Evolutionary conservation across 2,113 vertebrate species (phyloP).

Genomic region (Fulica atra): DNA sequence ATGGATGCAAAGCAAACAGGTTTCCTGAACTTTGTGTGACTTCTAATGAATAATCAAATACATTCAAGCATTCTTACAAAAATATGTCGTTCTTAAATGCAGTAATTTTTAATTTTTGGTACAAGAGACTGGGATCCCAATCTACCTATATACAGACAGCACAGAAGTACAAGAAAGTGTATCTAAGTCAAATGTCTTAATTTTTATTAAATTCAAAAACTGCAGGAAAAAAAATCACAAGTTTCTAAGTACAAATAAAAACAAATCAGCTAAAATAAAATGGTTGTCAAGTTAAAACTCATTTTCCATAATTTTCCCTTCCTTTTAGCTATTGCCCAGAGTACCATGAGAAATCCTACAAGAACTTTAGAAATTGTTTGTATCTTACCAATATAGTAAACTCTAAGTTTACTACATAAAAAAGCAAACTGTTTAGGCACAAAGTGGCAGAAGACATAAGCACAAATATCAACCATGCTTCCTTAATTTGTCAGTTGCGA

Average conservation of each 20-base stretch:
- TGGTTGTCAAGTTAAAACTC: slow-evolving; percentile 50
- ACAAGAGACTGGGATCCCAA: slow-evolving; percentile 20
- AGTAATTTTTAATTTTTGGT: slow-evolving; percentile 22
- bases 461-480: slow-evolving; percentile 56
- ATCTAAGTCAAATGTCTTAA: slow-evolving; percentile 57
- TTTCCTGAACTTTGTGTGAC: neutral
- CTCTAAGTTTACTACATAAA: neutral
- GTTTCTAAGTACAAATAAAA: slow-evolving; percentile 67
- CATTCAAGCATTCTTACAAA: slow-evolving; percentile 13
- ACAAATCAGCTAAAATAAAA: slow-evolving; percentile 54
- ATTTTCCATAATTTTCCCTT: slow-evolving; percentile 1
- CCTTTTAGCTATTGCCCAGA: slow-evolving; percentile 8
- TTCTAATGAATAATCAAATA: slow-evolving; percentile 24
- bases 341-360: slow-evolving; percentile 17
- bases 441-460: slow-evolving; percentile 59
- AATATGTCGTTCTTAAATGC: neutral
- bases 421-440: slow-evolving; percentile 58
- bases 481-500: slow-evolving; percentile 12
- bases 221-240: slow-evolving; percentile 53
- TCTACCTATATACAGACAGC: slow-evolving; percentile 51
- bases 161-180: slow-evolving; percentile 49
- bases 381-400: slow-evolving; percentile 30
- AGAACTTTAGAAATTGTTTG: slow-evolving; percentile 30
- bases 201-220: slow-evolving; percentile 68
- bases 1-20: neutral